These are phyloP conservation scores for Myathropa florea DNA, from an alignment of 2,888 invertebrate species.

Conservation along the genomic window DNA sequence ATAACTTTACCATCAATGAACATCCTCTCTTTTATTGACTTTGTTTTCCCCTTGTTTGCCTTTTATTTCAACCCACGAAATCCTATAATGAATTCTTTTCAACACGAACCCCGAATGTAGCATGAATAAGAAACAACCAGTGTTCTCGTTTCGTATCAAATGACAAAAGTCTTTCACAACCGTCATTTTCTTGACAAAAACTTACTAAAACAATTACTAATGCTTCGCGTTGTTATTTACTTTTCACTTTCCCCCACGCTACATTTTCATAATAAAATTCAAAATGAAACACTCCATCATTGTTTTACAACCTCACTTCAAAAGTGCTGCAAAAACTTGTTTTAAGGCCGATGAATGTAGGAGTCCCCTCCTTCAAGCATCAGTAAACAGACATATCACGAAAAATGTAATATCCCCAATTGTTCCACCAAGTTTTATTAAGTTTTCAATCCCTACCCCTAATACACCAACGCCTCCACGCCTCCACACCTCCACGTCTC, in stretches of 20 bases:
- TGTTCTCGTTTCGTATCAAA: background rate
- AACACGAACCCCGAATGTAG: background rate
- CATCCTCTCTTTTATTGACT: background rate
- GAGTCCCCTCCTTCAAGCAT: background rate
- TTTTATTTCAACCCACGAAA: background rate
- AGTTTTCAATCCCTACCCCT: slow-evolving; percentile 53
- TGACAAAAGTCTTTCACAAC: background rate
- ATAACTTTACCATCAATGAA: background rate
- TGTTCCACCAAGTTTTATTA: slow-evolving; percentile 58
- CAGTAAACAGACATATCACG: slow-evolving; percentile 27
- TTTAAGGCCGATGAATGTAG: background rate
- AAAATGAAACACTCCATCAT: slow-evolving; percentile 35
- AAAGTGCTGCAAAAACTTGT: slow-evolving; percentile 9
- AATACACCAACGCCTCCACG: background rate
- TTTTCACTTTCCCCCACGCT: slow-evolving; percentile 23
- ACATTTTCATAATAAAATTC: slow-evolving; percentile 34
- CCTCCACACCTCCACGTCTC: background rate
- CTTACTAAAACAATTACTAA: slow-evolving; percentile 2
- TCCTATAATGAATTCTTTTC: background rate
- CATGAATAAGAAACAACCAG: background rate
- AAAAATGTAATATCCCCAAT: slow-evolving; percentile 56
- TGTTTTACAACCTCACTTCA: slow-evolving; percentile 11
- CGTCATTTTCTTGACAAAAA: background rate
- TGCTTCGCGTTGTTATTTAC: slow-evolving; percentile 13
- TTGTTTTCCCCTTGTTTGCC: background rate